These are phyloP conservation scores for Luperina nickerlii DNA, from an alignment of 2,888 invertebrate genomes.

Conservation along the genomic window DNA sequence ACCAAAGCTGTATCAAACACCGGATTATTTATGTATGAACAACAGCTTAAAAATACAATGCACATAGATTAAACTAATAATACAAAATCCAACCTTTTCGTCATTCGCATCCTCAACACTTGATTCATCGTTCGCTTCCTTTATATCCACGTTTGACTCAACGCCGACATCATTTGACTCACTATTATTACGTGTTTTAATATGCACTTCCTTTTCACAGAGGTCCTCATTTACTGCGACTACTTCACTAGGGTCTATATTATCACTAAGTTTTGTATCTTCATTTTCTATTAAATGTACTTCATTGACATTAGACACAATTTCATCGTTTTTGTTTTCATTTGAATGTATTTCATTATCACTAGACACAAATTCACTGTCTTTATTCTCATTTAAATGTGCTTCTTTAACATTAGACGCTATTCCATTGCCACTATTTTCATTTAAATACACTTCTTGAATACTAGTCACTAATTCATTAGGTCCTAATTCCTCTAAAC, in stretches of 20 bases:
- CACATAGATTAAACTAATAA: constrained; percentile 5
- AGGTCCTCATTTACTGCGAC: constrained; percentile 8
- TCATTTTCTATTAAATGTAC: constrained; percentile 33
- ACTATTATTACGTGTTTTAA: constrained; percentile 54
- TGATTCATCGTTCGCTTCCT: constrained; percentile 53
- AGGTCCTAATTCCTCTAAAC: constrained; percentile 17
- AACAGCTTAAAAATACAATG: neutral
- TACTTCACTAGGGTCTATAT: constrained; percentile 26
- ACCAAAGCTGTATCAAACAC: neutral
- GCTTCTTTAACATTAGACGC: constrained; percentile 18
- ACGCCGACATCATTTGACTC: constrained; percentile 66
- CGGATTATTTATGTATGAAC: neutral
- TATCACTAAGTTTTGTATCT: constrained; percentile 17
- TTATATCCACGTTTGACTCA: constrained; percentile 51
- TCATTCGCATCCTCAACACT: constrained; percentile 48
- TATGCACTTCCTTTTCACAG: constrained; percentile 43
- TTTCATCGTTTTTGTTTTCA: constrained; percentile 18
- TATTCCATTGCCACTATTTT: constrained; percentile 15
- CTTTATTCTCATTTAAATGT: constrained; percentile 27
- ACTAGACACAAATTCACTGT: constrained; percentile 13
- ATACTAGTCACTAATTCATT: constrained; percentile 20
- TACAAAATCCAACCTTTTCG: constrained; percentile 52
- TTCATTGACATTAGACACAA: constrained; percentile 30
- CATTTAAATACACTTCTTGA: constrained; percentile 36
- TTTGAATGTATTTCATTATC: constrained; percentile 24